Evolutionary conservation across 2,797 vertebrate genomes (phyloP), one percentile per base, ranked within the genome.

Genomic region (Cyclura pinguis): DNA sequence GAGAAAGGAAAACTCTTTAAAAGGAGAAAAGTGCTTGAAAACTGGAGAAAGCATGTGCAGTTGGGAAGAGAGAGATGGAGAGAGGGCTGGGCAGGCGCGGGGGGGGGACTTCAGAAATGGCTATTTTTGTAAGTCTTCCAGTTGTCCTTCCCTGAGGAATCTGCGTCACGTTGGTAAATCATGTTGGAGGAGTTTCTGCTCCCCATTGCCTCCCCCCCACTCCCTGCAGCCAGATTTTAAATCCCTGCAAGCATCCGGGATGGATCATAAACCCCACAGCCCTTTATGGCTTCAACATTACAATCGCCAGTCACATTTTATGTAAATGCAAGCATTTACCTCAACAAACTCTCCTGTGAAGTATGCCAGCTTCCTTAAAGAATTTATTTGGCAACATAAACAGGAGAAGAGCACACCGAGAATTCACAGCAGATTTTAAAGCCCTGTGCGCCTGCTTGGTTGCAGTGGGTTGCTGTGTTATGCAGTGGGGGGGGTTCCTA

Each of bases 321-420:
- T 94, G 90, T 93, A 96, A 96, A 96, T 92, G 89, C 96, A 95
- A 93, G 87, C 94, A 93, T 96, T 96, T 97, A 97, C 96, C 95
- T 97, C 95, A 94, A 95, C 94, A 96, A 94, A 94, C 93, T 96
- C 94, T 96, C 93, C 92, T 93, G 95, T 96, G 94, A 96, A 97
- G 94, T 94, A 91, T 88, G 93, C 92, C 94, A 27, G 78, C 95
- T 96, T 96, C 94, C 94, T 96, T 95, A 94, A 95, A 96, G 95
- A 92, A 90, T 96, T 91, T 91, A 93, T 96, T 96, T 95, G 93
- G 93, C 73, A 93, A 84, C 91, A 95, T 95, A 94, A 96, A 96
- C 92, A 95, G 95, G 89, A 93, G 90, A 88, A 91, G 91, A 92
- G 80, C 73, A 91, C 87, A 89, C 92, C 92, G 91, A 89, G 95